Percentiles rank a stretch among this genome's conserved stretches.
These are phyloP conservation scores for Rhamphomyia laevipes DNA, from an alignment of 2,888 invertebrate species.

Conservation along the genomic window DNA sequence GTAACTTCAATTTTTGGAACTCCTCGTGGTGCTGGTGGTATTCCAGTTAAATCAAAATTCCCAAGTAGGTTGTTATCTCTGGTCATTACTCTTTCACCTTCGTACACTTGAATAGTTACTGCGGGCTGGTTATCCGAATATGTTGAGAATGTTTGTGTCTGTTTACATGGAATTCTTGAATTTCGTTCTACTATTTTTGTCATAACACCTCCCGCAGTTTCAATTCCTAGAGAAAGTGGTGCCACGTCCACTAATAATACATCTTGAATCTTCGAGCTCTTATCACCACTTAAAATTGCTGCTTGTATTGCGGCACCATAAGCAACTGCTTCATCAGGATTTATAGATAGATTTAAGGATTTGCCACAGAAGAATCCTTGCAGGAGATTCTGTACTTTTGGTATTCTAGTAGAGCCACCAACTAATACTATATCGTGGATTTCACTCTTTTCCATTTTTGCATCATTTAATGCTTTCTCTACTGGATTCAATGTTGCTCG, in stretches of 20 bases:
- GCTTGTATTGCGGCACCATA: constrained; percentile 67
- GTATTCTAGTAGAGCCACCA: constrained; percentile 70
- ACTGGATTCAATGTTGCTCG: constrained; percentile 63
- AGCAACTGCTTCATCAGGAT: constrained; percentile 72
- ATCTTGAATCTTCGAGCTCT: constrained; percentile 62
- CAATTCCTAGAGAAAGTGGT: constrained; percentile 59
- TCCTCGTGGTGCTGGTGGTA: constrained; percentile 86
- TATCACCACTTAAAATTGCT: constrained; percentile 56
- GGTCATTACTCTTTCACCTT: constrained; percentile 79
- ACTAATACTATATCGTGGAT: constrained; percentile 72
- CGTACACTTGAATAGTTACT: constrained; percentile 60
- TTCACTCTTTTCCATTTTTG: constrained; percentile 61
- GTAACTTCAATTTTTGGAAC: constrained; percentile 80
- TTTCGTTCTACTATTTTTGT: constrained; percentile 62
- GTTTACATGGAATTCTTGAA: constrained; percentile 58
- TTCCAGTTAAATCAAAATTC: constrained; percentile 89
- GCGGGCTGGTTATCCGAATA: constrained; percentile 71
- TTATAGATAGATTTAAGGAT: constrained; percentile 59
- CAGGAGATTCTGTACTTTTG: constrained; percentile 62
- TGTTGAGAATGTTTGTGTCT: constrained; percentile 63
- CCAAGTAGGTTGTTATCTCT: constrained; percentile 90
- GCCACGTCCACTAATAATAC: constrained; percentile 57
- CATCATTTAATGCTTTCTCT: constrained; percentile 64
- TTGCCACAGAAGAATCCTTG: constrained; percentile 67
- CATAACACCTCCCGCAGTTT: constrained; percentile 75